Evolutionary conservation across 2,888 invertebrate genomes (phyloP), one percentile per base, ranked within the genome.

Genomic region (Drosophila mulleri): DNA sequence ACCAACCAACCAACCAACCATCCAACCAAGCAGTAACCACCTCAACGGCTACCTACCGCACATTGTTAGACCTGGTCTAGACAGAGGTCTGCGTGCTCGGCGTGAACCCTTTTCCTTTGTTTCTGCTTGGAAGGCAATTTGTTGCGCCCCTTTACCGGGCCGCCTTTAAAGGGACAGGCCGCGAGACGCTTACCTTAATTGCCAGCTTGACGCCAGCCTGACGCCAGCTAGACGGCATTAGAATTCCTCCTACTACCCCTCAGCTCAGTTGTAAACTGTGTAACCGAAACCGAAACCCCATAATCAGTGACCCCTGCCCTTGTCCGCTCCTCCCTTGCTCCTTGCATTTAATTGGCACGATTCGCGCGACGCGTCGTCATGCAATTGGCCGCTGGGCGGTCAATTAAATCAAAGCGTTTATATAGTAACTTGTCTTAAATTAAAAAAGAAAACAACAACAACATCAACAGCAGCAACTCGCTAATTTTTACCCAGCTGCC

Each of bases 31-130:
- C 61, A 29, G 20, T 52, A 37, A 53, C 52, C 52, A 53, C 35
- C 52, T 53, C 52, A 37, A 37, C n/a, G 39, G 35, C 67, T 86
- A 88, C 89, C 87, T 84, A 86, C 87, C 87, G 82, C 88, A 83
- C 71, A 87, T 87, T 82, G 78, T 88, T 88, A 87, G 82, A 72
- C 73, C 58, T 57, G 66, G 84, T 85, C 84, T 85, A 85, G 84
- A 85, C 84, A 60, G 62, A 41, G 57, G 86, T 79, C 85, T 82
- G 88, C 82, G 73, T 83, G 80, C 60, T 65, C 64, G 67, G 82
- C 75, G 72, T 83, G 75, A 87, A 83, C 83, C 88, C 85, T 89
- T 89, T 79, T 54, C 45, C 52, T 58, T 52, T 47, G 44, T 29
- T 59, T 26, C 23, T 11, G 42, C 20, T 50, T 50, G 45, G 35